Evolutionary conservation across 2,888 invertebrate species (phyloP).

Genomic region (Sinelater perroti): DNA sequence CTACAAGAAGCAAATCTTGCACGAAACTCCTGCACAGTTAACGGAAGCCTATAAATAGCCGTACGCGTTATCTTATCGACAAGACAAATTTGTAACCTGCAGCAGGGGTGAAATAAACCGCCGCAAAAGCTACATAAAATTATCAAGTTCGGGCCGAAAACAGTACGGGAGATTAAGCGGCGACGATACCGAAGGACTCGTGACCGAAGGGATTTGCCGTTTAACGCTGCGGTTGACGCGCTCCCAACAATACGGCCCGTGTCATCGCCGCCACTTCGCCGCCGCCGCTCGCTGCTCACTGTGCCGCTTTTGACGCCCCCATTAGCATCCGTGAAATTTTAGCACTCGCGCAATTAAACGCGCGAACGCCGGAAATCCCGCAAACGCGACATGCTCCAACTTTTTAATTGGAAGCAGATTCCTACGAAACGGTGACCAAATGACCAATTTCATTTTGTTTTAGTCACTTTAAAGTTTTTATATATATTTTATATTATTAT

Average conservation of each 20-base stretch:
- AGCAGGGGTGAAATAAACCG: constrained; percentile 8
- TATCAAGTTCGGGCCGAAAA: constrained; percentile 26
- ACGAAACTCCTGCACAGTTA: too few species aligned
- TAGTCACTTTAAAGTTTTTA: too few species aligned
- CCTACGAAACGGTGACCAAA: too few species aligned
- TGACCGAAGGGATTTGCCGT: constrained; percentile 29
- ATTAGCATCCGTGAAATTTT: constrained; percentile 28
- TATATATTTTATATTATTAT: too few species aligned
- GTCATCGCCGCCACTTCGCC: constrained; percentile 19
- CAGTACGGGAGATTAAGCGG: constrained; percentile 29
- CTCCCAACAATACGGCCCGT: constrained; percentile 21
- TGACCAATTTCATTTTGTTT: too few species aligned
- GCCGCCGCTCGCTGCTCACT: constrained; percentile 16
- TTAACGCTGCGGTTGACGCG: constrained; percentile 28
- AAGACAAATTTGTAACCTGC: constrained; percentile 10
- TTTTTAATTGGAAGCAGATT: constrained; percentile 23
- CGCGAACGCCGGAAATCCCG: constrained; percentile 23
- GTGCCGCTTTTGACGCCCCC: constrained; percentile 22
- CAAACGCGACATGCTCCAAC: constrained; percentile 17
- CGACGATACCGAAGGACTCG: constrained; percentile 26
- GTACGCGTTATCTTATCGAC: not conserved
- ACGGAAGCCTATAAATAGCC: too few species aligned
- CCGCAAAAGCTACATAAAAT: constrained; percentile 26
- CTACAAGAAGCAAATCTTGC: too few species aligned
- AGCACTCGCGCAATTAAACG: constrained; percentile 25